Percentiles rank a stretch among this genome's conserved stretches.
Evolutionary conservation across 2,113 vertebrate genomes (phyloP).

Genomic region (Xiphophorus maculatus): DNA sequence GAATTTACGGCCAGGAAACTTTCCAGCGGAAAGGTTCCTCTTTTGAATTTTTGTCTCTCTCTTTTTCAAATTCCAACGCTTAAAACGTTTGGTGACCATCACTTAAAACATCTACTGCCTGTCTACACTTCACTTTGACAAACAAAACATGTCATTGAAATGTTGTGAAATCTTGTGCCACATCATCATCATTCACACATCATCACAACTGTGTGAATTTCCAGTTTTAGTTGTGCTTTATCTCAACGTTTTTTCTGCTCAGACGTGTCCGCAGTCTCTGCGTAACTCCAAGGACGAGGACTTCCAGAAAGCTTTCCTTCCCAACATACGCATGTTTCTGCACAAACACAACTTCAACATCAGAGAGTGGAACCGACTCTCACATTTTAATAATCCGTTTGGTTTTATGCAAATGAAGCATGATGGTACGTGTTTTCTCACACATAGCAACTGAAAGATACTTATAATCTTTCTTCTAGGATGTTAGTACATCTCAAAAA

Average conservation of each 20-base stretch:
- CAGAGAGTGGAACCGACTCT: constrained; percentile 85
- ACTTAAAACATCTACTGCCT: too few species aligned
- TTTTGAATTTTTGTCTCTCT: too few species aligned
- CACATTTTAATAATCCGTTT: constrained; percentile 86
- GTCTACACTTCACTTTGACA: neutral
- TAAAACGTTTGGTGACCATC: too few species aligned
- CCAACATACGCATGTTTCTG: constrained; percentile 84
- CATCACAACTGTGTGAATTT: neutral
- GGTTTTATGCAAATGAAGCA: constrained; percentile 87
- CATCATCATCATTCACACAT: too few species aligned
- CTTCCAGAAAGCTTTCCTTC: constrained; percentile 80
- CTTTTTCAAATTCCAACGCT: too few species aligned
- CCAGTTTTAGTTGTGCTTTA: neutral
- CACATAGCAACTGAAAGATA: neutral
- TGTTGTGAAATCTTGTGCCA: neutral
- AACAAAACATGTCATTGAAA: neutral
- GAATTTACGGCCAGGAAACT: too few species aligned
- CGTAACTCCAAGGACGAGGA: constrained; percentile 75
- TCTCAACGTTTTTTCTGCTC: neutral
- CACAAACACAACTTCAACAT: constrained; percentile 77
- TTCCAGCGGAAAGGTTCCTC: too few species aligned
- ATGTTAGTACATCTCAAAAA: too few species aligned
- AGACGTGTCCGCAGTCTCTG: constrained; percentile 81
- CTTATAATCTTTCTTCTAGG: neutral
- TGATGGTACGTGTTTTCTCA: constrained; percentile 59